These are phyloP conservation scores for Palloptera scutellata DNA, from an alignment of 2,888 invertebrate species.

Conservation along the genomic window DNA sequence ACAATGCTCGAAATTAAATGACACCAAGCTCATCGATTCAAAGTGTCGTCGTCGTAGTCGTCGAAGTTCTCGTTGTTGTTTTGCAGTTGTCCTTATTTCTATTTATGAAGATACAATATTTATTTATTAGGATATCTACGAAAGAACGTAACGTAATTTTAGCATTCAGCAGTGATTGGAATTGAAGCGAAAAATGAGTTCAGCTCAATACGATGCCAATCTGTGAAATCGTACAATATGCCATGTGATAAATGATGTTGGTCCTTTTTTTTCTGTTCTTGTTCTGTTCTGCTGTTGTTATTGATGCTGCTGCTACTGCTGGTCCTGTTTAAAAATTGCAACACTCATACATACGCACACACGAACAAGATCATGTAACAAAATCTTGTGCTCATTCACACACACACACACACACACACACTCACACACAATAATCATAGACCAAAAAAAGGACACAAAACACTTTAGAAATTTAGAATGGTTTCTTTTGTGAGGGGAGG, in stretches of 20 bases:
- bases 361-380: conserved; percentile 36
- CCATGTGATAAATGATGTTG: conserved; percentile 61
- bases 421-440: conserved; percentile 13
- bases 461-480: neutral
- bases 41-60: conserved; percentile 20
- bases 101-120: conserved; percentile 37
- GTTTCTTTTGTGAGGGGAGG: conserved; percentile 20
- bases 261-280: conserved; percentile 47
- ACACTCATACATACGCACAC: conserved; percentile 34
- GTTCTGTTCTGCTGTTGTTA: conserved; percentile 2
- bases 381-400: too few relatives aligned
- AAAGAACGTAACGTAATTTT: too few relatives aligned
- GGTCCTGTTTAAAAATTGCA: neutral
- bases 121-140: conserved; percentile 4
- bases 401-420: conserved; percentile 22
- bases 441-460: conserved; percentile 34
- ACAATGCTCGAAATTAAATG: conserved; percentile 60
- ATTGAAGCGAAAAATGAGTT: conserved; percentile 58
- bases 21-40: conserved; percentile 48
- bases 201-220: conserved; percentile 53
- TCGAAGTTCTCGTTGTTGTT: too few relatives aligned
- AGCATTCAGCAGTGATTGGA: conserved; percentile 33
- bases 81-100: conserved; percentile 31
- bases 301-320: neutral
- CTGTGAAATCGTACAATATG: conserved; percentile 58